phyloP scores from a whole-genome alignment of 1,140 invertebrate species.

The Neodiprion lecontei region DNA sequence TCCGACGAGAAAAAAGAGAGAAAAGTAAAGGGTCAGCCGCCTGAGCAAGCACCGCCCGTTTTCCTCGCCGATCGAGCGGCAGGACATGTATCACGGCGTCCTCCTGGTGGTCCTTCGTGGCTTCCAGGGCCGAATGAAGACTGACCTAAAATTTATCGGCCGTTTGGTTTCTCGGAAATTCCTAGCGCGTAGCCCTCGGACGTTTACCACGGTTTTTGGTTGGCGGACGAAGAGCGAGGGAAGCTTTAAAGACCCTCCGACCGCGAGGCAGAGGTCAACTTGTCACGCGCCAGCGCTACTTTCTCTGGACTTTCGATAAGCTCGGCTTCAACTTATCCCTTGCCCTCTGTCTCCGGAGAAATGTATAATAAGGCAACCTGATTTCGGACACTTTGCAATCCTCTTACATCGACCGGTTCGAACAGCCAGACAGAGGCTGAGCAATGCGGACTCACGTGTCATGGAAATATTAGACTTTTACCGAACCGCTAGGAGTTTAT shows the following conservation, averaged over 20 bases:
- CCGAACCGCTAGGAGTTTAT: no score
- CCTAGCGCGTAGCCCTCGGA: conserved; percentile 3
- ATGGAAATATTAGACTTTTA: no score
- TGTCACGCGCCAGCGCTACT: not conserved
- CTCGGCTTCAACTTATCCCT: not conserved
- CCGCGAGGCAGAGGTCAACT: not conserved
- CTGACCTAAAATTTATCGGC: not conserved
- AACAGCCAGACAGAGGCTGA: no score
- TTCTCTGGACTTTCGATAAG: not conserved
- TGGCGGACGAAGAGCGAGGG: not conserved
- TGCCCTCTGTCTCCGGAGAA: not conserved
- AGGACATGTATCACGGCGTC: no score
- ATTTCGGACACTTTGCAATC: not conserved
- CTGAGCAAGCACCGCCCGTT: no score
- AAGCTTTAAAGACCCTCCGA: not conserved
- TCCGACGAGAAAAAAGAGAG: not conserved
- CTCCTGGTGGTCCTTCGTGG: no score
- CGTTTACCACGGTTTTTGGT: not conserved
- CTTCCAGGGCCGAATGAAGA: not conserved
- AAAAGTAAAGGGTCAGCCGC: not conserved
- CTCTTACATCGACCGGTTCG: no score
- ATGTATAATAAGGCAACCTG: not conserved
- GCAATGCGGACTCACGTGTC: no score
- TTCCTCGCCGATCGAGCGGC: not conserved
- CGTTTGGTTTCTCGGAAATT: not conserved